A percentile compares a stretch with the other conserved stretches of the same genome.
phyloP scores from a whole-genome alignment of 1,140 invertebrate species.

The Drosophila ananassae region DNA sequence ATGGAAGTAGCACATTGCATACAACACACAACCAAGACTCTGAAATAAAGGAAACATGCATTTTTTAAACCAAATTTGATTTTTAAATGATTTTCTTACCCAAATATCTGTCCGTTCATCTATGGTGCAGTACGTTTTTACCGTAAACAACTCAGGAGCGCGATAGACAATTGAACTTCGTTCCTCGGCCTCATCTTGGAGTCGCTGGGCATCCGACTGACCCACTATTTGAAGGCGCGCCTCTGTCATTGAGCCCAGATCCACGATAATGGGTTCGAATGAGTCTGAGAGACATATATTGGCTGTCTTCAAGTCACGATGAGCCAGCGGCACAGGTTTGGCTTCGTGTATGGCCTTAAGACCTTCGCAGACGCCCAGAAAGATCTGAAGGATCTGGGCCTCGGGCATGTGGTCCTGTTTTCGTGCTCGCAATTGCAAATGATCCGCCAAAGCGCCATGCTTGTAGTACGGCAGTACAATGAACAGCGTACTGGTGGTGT shows the following conservation, averaged over 20 bases:
- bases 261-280: slow-evolving; percentile 91
- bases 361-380: slow-evolving; percentile 90
- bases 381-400: slow-evolving; percentile 88
- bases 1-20: slow-evolving; percentile 93
- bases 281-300: slow-evolving; percentile 92
- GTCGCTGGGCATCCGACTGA: slow-evolving; percentile 88
- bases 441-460: slow-evolving; percentile 91
- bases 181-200: slow-evolving; percentile 93
- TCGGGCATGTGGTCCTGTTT: slow-evolving; percentile 87
- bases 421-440: slow-evolving; percentile 87
- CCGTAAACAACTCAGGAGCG: slow-evolving; percentile 94
- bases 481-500: slow-evolving; percentile 90
- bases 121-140: slow-evolving; percentile 91
- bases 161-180: slow-evolving; percentile 94
- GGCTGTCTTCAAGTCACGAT: slow-evolving; percentile 93
- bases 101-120: slow-evolving; percentile 95
- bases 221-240: slow-evolving; percentile 91
- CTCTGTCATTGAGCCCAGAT: slow-evolving; percentile 91
- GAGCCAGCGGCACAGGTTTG: slow-evolving; percentile 90
- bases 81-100: slow-evolving; percentile 85
- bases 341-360: slow-evolving; percentile 90
- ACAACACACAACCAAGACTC: slow-evolving; percentile 94
- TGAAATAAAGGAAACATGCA: slow-evolving; percentile 76
- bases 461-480: slow-evolving; percentile 92
- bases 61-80: not conserved